Percentiles rank a stretch among this genome's conserved stretches.
phyloP scores from a whole-genome alignment of 2,888 invertebrate genomes.

The Yponomeuta malinellus region DNA sequence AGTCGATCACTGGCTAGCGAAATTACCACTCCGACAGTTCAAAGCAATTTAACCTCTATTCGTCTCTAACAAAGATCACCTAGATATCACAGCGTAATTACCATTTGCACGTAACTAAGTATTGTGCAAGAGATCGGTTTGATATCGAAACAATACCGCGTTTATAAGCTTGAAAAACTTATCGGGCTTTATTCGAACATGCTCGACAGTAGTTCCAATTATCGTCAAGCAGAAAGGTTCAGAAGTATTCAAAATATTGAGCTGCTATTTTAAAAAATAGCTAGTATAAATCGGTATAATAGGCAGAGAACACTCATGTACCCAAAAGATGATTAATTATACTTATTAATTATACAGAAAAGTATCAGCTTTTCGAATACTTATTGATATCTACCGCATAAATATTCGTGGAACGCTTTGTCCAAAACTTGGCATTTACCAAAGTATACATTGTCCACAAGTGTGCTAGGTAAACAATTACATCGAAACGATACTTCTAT shows the following conservation, averaged over 20 bases:
- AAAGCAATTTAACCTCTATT: background rate
- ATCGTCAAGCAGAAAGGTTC: background rate
- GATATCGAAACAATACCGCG: constrained; percentile 36
- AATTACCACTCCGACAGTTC: background rate
- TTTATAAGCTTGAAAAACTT: constrained; percentile 6
- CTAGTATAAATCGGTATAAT: no score
- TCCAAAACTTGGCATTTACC: no score
- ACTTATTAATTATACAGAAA: no score
- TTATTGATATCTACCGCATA: no score
- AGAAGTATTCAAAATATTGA: background rate
- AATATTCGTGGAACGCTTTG: no score
- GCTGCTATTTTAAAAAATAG: no score
- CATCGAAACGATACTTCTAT: no score
- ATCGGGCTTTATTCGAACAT: background rate
- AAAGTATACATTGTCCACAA: no score
- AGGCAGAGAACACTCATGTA: no score
- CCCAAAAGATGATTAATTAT: no score
- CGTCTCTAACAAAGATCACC: background rate
- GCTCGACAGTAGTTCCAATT: background rate
- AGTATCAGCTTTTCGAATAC: no score
- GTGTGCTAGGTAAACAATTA: no score
- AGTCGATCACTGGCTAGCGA: background rate
- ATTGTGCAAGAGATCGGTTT: constrained; percentile 54
- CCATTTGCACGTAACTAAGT: constrained; percentile 54
- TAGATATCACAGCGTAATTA: constrained; percentile 42